A percentile compares a stretch with the other conserved stretches of the same genome.
These are phyloP conservation scores for Cecidostiba fungosa DNA, from an alignment of 2,888 invertebrate genomes.

Conservation along the genomic window DNA sequence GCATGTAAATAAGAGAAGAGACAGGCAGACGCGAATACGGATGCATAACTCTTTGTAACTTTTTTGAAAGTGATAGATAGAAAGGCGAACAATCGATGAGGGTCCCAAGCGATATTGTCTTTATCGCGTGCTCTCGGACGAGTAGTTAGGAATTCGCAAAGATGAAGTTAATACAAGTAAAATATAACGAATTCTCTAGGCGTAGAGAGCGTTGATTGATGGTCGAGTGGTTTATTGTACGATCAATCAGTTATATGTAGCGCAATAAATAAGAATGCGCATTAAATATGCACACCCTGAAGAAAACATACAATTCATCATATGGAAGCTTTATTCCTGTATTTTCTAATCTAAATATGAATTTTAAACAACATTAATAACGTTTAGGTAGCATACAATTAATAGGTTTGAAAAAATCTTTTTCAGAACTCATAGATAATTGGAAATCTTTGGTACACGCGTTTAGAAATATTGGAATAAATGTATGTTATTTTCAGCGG, in stretches of 20 bases:
- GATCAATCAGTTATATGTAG: slow-evolving; percentile 48
- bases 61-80: slow-evolving; percentile 63
- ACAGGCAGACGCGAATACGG: slow-evolving; percentile 52
- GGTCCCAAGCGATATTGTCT: slow-evolving; percentile 45
- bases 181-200: slow-evolving; percentile 50
- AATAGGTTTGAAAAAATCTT: background rate
- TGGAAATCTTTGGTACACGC: slow-evolving; percentile 13
- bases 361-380: background rate
- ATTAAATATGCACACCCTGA: slow-evolving; percentile 50
- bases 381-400: background rate
- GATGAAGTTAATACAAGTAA: slow-evolving; percentile 39
- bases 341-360: background rate
- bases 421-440: background rate
- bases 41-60: slow-evolving; percentile 65
- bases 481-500: slow-evolving; percentile 54
- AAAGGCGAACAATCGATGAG: slow-evolving; percentile 33
- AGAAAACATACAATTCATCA: slow-evolving; percentile 26
- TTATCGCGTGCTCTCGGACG: slow-evolving; percentile 50
- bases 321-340: background rate
- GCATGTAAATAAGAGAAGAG: slow-evolving; percentile 65
- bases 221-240: slow-evolving; percentile 12
- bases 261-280: slow-evolving; percentile 11
- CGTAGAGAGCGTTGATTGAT: slow-evolving; percentile 40
- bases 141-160: slow-evolving; percentile 56
- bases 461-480: slow-evolving; percentile 34